Conservation (phyloP, 2,113 vertebrate genomes). For the Saimiri boliviensis region DNA sequence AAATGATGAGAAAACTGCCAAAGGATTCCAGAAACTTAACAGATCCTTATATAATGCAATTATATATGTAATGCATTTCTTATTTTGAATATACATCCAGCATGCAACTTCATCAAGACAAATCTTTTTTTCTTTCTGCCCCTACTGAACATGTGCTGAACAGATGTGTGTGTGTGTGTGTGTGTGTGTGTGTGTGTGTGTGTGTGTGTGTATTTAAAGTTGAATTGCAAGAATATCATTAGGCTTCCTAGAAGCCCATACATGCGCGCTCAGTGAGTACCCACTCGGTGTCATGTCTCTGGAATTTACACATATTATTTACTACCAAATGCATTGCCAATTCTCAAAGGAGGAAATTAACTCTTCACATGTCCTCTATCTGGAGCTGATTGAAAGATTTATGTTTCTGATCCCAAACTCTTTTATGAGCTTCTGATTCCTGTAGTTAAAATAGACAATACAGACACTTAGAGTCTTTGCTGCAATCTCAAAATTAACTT, state of each 20-base stretch:
- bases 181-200: background rate
- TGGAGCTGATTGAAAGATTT: background rate
- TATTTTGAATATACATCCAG: background rate
- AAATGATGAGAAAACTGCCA: background rate
- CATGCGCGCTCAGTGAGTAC: too few relatives aligned
- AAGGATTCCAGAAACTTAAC: background rate
- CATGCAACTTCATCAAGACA: background rate
- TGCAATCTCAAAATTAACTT: background rate
- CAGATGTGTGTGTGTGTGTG: too few relatives aligned
- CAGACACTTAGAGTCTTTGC: background rate
- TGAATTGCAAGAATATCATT: background rate
- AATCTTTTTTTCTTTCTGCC: background rate
- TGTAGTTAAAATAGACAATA: background rate
- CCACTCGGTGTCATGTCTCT: background rate
- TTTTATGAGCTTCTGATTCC: background rate
- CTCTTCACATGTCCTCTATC: background rate
- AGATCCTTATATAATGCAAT: background rate
- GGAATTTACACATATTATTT: background rate
- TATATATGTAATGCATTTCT: background rate
- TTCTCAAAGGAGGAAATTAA: background rate
- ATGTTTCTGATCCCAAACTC: background rate
- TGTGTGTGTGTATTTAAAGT: background rate
- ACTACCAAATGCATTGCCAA: accelerated
- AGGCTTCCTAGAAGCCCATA: background rate
- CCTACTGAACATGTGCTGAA: background rate